phyloP scores from a whole-genome alignment of 2,113 vertebrate genomes.

The Tupaia tana region DNA sequence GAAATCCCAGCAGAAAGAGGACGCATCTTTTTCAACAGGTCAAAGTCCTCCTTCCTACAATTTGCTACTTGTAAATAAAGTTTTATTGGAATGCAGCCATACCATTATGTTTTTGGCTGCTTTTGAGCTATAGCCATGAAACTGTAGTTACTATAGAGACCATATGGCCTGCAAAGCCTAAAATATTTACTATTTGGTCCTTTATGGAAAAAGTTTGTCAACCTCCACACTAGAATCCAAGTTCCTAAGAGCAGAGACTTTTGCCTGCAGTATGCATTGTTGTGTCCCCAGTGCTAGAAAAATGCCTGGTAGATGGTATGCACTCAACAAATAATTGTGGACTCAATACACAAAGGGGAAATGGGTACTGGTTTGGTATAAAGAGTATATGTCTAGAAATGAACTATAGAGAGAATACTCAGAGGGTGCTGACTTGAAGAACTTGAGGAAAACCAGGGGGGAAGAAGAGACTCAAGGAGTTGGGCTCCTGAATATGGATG shows the following conservation, averaged over 20 bases:
- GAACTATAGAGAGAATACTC: neutral
- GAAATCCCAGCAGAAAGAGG: neutral
- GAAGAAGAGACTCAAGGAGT: neutral
- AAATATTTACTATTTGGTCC: conserved; percentile 41
- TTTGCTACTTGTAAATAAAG: neutral
- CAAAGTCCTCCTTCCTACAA: neutral
- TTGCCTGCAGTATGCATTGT: neutral
- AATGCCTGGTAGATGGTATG: neutral
- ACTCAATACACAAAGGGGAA: neutral
- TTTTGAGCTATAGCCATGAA: neutral
- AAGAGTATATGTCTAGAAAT: neutral
- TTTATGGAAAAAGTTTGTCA: conserved; percentile 25
- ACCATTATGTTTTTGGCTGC: neutral
- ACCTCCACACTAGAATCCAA: neutral
- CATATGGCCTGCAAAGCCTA: conserved; percentile 30
- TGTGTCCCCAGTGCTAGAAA: neutral
- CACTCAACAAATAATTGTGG: neutral
- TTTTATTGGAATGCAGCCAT: neutral
- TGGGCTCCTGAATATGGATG: neutral
- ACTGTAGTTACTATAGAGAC: neutral
- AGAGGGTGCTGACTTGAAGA: neutral
- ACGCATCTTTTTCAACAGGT: neutral
- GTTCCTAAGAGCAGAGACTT: neutral
- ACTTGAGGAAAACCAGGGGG: too few relatives aligned
- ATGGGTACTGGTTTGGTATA: neutral